These are phyloP conservation scores for Echiichthys vipera DNA, from an alignment of 2,797 vertebrate genomes.

Conservation along the genomic window DNA sequence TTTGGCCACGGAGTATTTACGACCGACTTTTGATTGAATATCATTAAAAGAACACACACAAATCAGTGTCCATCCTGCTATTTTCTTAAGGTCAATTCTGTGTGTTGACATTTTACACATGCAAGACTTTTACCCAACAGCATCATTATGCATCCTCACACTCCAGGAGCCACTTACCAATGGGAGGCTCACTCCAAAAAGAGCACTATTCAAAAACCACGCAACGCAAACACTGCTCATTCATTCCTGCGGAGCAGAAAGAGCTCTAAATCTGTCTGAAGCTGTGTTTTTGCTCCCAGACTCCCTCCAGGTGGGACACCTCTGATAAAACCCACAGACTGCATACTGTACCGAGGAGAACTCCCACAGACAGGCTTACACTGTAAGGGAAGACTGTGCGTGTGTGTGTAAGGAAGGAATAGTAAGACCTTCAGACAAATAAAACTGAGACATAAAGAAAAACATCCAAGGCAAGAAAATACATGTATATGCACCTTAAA, in stretches of 20 bases:
- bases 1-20: not conserved
- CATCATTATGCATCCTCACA: slow-evolving; percentile 67
- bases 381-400: slow-evolving; percentile 49
- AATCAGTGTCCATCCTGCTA: not conserved
- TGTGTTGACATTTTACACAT: slow-evolving; percentile 32
- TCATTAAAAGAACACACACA: slow-evolving; percentile 3
- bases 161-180: slow-evolving; percentile 60
- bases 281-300: slow-evolving; percentile 72
- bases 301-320: slow-evolving; percentile 77
- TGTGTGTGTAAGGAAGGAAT: slow-evolving; percentile 15
- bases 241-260: slow-evolving; percentile 77
- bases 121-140: slow-evolving; percentile 39
- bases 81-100: slow-evolving; percentile 8
- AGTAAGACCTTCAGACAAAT: slow-evolving; percentile 40
- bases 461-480: slow-evolving; percentile 16
- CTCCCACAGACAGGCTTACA: slow-evolving; percentile 77
- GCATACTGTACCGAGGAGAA: slow-evolving; percentile 70
- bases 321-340: slow-evolving; percentile 80
- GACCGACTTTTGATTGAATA: not conserved
- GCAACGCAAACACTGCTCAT: slow-evolving; percentile 68
- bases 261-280: slow-evolving; percentile 80
- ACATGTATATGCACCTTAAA: not conserved
- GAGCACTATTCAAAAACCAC: slow-evolving; percentile 68
- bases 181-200: slow-evolving; percentile 58
- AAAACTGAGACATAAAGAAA: slow-evolving; percentile 37